These are phyloP conservation scores for Drosophila malerkotliana DNA, from an alignment of 1,140 invertebrate species.

Conservation along the genomic window DNA sequence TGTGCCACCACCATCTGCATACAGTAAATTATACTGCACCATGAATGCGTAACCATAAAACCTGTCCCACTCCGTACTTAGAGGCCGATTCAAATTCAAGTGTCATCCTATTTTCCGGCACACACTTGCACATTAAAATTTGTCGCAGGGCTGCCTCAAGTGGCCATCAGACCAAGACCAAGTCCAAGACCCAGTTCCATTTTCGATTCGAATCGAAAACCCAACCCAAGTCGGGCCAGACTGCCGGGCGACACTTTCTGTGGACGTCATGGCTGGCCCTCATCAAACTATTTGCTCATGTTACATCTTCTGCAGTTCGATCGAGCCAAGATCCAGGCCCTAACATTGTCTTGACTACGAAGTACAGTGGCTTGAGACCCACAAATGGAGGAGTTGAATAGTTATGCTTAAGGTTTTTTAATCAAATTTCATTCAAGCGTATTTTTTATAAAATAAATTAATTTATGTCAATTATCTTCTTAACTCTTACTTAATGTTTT, in stretches of 20 bases:
- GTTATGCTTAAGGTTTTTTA: too few species aligned
- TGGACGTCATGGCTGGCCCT: constrained; percentile 50
- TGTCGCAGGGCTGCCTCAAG: constrained; percentile 69
- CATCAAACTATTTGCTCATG: constrained; percentile 69
- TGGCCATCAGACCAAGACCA: constrained; percentile 41
- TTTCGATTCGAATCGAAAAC: constrained; percentile 16
- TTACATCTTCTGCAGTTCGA: constrained; percentile 64
- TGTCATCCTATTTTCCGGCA: constrained; percentile 77
- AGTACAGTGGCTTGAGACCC: constrained; percentile 27
- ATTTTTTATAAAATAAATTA: too few species aligned
- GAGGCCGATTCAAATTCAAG: constrained; percentile 66
- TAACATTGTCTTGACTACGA: constrained; percentile 38
- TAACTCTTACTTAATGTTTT: too few species aligned
- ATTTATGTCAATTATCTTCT: too few species aligned
- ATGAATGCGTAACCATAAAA: constrained; percentile 71
- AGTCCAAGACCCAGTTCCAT: constrained; percentile 4
- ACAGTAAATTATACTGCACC: constrained; percentile 66
- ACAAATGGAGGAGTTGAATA: neutral
- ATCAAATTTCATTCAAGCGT: too few species aligned
- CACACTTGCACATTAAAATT: constrained; percentile 51
- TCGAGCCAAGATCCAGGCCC: constrained; percentile 19
- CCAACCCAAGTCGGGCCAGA: constrained; percentile 52
- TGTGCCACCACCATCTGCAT: constrained; percentile 59
- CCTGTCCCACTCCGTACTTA: constrained; percentile 55
- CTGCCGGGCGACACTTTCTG: constrained; percentile 68